Evolutionary conservation across 30 jellyfish, hydroid and myxozoan species (phyloP).

Genomic region (Rhopilema esculentum): DNA sequence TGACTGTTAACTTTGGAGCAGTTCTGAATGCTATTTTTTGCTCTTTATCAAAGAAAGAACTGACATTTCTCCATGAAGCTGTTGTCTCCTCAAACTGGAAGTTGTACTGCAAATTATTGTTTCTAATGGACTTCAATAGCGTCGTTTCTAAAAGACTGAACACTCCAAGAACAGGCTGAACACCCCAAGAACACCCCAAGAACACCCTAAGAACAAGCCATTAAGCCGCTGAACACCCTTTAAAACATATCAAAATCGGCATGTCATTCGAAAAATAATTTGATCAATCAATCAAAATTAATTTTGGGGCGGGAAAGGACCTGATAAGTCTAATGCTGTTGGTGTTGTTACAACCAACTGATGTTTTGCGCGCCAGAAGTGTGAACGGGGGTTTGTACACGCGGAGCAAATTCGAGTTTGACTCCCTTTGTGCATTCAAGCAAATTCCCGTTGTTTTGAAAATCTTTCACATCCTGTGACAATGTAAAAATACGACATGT

Average conservation of each 20-base stretch:
- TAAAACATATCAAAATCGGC: neutral
- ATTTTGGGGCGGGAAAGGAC: neutral
- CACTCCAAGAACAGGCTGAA: neutral
- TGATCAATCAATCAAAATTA: neutral
- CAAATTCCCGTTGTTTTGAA: neutral
- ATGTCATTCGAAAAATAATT: neutral
- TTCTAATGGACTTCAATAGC: conserved; percentile 1
- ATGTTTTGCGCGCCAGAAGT: neutral
- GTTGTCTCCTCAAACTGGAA: conserved; percentile 9
- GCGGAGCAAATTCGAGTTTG: neutral
- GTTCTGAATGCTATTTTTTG: conserved; percentile 25
- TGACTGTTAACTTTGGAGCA: conserved; percentile 55
- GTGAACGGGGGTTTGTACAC: neutral
- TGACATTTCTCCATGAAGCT: conserved; percentile 32
- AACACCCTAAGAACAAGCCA: neutral
- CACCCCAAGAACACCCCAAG: neutral
- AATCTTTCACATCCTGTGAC: neutral
- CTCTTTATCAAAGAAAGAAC: conserved; percentile 28
- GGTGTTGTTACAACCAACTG: neutral
- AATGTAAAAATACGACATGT: neutral
- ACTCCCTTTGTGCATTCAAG: neutral
- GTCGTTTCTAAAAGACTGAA: neutral
- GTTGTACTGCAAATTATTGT: conserved; percentile 22
- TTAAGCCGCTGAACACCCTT: neutral
- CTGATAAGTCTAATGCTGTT: neutral